These are phyloP conservation scores for Pocillopora meandrina DNA, from an alignment of 92 coral and sea anemone genomes.

Conservation along the genomic window DNA sequence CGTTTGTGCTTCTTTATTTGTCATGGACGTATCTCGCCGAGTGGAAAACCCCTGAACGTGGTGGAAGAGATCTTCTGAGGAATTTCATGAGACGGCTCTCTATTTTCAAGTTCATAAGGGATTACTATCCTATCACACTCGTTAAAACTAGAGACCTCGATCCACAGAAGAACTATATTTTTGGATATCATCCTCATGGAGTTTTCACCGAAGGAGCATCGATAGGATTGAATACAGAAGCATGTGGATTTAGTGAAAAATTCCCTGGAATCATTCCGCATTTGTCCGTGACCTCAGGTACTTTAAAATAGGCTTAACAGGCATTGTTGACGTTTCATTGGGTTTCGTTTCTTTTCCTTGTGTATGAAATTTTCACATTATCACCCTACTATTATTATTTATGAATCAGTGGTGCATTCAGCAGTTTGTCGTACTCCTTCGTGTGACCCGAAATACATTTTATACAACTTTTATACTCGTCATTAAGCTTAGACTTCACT, in stretches of 20 bases:
- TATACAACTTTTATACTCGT: no score
- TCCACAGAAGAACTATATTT: constrained; percentile 81
- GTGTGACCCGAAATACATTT: no score
- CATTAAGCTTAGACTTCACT: no score
- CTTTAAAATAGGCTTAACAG: background rate
- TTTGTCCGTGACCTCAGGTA: constrained; percentile 25
- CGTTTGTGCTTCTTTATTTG: constrained; percentile 65
- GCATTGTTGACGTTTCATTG: background rate
- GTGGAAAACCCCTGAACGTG: constrained; percentile 77
- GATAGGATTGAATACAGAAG: constrained; percentile 79
- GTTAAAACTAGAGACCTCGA: constrained; percentile 87
- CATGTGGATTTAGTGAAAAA: constrained; percentile 70
- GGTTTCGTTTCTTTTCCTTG: background rate
- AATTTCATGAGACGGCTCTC: constrained; percentile 61
- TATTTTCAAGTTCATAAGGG: constrained; percentile 71
- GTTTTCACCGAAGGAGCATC: constrained; percentile 75
- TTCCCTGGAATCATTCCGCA: constrained; percentile 53
- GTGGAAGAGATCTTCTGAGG: constrained; percentile 64
- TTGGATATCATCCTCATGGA: constrained; percentile 98
- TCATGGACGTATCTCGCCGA: constrained; percentile 72
- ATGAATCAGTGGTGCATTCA: no score
- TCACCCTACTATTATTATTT: no score
- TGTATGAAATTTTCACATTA: background rate
- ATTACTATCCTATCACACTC: constrained; percentile 89
- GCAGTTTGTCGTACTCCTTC: no score